Base-by-base conservation (phyloP, 2,888 invertebrate species). In the Tachina lurida region DNA sequence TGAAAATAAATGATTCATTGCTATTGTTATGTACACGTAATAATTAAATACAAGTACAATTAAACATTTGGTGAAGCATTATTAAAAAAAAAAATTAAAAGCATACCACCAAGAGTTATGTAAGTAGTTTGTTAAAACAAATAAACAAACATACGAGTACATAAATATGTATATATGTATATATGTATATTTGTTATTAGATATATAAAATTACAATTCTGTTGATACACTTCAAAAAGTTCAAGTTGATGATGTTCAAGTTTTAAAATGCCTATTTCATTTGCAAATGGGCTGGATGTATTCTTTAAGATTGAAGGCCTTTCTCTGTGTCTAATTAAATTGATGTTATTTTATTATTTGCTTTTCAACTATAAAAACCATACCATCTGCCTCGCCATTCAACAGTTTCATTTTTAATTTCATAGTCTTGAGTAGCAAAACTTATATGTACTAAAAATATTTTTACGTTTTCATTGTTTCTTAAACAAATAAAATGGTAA, bases 331-430 rank as follows among this genome's bases (percentile, higher is more conserved):
- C 12, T 4, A 41, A 17, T 41, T n/a, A 7, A 7, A 49, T 49
- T 49, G 13, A n/a, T 41, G 7, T 15, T 5, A n/a, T 15, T 10
- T 45, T 17, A 39, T 80, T 60, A 22, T n/a, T 47, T 45, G 8
- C 3, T 39, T 60, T 68, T 22, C n/a, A 17, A 9, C 4, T 58
- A 19, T 7, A 15, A 13, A 41, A 58, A 58, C 4, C 7, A 15
- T 31, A 7, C 7, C 7, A 31, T 7, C 31, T 31, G 31, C 7
- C 7, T 31, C 7, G 3, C 8, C n/a, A 39, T 62, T 41, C 31
- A 62, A 71, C 84, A 84, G 84, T 84, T 84, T 47, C 49, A 17
- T 54, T 70, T 71, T 58, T 43, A 63, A 47, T 65, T 62, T 75
- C 70, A 45, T 68, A 74, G 70, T 75, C 68, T 75, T 75, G 58